Percentiles rank a stretch among this genome's conserved stretches.
These are phyloP conservation scores for Phylloscopus collybita DNA, from an alignment of 2,797 vertebrate genomes.

Conservation along the genomic window DNA sequence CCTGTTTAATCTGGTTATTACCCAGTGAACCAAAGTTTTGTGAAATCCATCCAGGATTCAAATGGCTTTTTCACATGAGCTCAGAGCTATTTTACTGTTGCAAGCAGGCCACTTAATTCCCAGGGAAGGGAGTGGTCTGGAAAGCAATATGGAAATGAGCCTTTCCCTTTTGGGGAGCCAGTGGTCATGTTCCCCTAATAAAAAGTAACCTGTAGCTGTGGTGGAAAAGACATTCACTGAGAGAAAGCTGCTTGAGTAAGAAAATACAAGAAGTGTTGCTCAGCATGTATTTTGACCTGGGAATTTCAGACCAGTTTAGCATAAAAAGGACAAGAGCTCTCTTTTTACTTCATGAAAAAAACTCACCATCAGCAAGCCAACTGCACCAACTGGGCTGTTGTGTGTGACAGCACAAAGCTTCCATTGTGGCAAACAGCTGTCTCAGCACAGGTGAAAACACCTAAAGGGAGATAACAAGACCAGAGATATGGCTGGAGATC, in stretches of 20 bases:
- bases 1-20: conserved; percentile 32
- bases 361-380: background rate
- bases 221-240: conserved; percentile 16
- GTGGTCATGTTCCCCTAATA: conserved; percentile 29
- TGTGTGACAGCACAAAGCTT: background rate
- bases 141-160: conserved; percentile 36
- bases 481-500: background rate
- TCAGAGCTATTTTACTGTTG: conserved; percentile 43
- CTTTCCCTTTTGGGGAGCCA: conserved; percentile 14
- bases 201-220: conserved; percentile 34
- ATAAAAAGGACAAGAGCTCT: background rate
- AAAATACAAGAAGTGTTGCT: background rate
- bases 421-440: background rate
- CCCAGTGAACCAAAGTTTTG: conserved; percentile 4
- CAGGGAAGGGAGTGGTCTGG: conserved; percentile 48
- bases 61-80: conserved; percentile 53
- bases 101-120: conserved; percentile 2
- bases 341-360: background rate
- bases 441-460: background rate
- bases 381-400: background rate
- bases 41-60: conserved; percentile 33
- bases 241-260: background rate
- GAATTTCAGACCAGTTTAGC: background rate
- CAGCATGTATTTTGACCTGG: background rate
- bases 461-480: background rate